Evolutionary conservation across 2,113 vertebrate genomes (phyloP).

Genomic region (Saccopteryx bilineata): DNA sequence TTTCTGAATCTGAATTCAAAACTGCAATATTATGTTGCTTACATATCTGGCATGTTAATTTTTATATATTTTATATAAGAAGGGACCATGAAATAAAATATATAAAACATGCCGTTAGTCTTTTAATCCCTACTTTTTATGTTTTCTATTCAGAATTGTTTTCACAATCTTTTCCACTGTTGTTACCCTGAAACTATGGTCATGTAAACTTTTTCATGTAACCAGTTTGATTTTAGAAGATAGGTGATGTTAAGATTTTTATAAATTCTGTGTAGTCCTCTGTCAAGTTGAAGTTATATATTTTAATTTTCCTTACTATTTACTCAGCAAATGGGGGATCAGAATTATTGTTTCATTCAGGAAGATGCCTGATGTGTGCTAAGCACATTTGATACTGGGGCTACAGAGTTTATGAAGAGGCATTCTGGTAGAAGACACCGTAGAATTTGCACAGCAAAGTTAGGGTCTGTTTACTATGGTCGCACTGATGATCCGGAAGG

Average conservation of each 20-base stretch:
- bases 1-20: conserved; percentile 37
- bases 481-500: background rate
- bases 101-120: background rate
- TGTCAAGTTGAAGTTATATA: background rate
- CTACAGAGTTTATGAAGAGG: background rate
- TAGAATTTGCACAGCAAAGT: background rate
- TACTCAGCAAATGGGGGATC: background rate
- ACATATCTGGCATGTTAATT: background rate
- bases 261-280: background rate
- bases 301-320: conserved; percentile 32
- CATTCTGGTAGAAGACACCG: background rate
- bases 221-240: background rate
- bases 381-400: background rate
- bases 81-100: background rate
- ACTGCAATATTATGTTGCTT: background rate
- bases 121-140: background rate
- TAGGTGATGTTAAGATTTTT: conserved; percentile 29
- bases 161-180: conserved; percentile 16
- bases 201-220: background rate
- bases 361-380: background rate
- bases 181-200: background rate
- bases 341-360: conserved; percentile 17
- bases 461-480: background rate
- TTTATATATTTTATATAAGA: background rate
- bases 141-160: conserved; percentile 54